Percentiles rank a stretch among this genome's conserved stretches.
These are phyloP conservation scores for Ichneumoninae sp. DNA, from an alignment of 2,888 invertebrate species.

Conservation along the genomic window DNA sequence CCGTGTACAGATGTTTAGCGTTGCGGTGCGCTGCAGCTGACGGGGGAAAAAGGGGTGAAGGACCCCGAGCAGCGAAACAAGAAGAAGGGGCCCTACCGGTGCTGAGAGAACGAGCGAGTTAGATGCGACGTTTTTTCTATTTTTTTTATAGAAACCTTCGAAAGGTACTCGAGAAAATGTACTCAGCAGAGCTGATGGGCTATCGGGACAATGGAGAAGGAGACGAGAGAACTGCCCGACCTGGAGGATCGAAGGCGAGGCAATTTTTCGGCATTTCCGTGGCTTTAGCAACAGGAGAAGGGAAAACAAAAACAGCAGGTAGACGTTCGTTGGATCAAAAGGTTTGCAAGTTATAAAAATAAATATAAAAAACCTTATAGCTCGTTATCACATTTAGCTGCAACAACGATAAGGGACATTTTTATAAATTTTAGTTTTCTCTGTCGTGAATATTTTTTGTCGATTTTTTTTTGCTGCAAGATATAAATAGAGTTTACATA, in stretches of 20 bases:
- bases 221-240: constrained; percentile 30
- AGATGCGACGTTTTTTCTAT: constrained; percentile 42
- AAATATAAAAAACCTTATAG: background rate
- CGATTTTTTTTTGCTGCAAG: too few species aligned
- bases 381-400: background rate
- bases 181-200: constrained; percentile 23
- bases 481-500: too few species aligned
- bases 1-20: constrained; percentile 80
- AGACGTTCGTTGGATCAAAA: constrained; percentile 49
- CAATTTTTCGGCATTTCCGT: constrained; percentile 82
- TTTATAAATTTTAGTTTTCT: background rate
- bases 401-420: background rate
- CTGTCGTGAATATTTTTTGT: too few species aligned
- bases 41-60: constrained; percentile 83
- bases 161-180: constrained; percentile 37
- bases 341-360: constrained; percentile 7
- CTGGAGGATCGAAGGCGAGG: constrained; percentile 72
- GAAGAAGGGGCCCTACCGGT: constrained; percentile 58
- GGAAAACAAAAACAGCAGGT: constrained; percentile 66
- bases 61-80: constrained; percentile 73
- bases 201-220: constrained; percentile 44
- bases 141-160: constrained; percentile 26
- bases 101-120: constrained; percentile 58
- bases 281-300: constrained; percentile 81
- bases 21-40: constrained; percentile 79